Evolutionary conservation across 2,888 invertebrate genomes (phyloP), one percentile per base, ranked within the genome.

Genomic region (Phortica magna): DNA sequence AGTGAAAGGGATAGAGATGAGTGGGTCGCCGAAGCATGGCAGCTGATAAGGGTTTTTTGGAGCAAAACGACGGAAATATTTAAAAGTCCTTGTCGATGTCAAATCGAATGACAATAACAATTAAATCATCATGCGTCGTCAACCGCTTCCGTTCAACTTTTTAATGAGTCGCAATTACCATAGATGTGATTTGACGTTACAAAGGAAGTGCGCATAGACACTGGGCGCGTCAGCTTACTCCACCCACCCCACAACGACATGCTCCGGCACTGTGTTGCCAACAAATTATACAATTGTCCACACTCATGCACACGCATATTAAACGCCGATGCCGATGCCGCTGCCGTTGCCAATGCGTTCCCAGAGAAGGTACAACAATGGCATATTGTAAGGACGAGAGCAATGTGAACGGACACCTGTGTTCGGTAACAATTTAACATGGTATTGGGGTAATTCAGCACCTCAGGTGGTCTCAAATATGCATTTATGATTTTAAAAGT

Each of bases 241-340:
- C 31, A 31, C 31, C 31, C 31, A 1, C 31, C 31, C 31, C 31
- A 1, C 31, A 31, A 1, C 31, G 31, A 31, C 31, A 31, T 31
- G 1, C 31, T 31, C 31, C 31, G 31, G 1, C 31, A 31, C 31
- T 31, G 70, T 71, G 70, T 71, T 71, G 70, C 70, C 70, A 71
- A 71, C 70, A 71, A 71, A 71, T 71, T 71, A 71, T 55, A 71
- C 70, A 71, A 71, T 43, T 31, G 22, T 31, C n/a, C 9, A 53
- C 70, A 71, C 70, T 53, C 31, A 71, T 68, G 70, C 12, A 17
- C 14, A 48, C 10, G 5, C 43, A 43, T 7, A 5, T 17, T 59
- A 7, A 59, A 59, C 59, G 19, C 14, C 9, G n/a, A n/a, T n/a
- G n/a, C n/a, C 14, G 55, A 19, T 12, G 31, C 3, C 31, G 31